Conservation (phyloP, 2,113 vertebrate species). For the Chloropsis cyanopogon region DNA sequence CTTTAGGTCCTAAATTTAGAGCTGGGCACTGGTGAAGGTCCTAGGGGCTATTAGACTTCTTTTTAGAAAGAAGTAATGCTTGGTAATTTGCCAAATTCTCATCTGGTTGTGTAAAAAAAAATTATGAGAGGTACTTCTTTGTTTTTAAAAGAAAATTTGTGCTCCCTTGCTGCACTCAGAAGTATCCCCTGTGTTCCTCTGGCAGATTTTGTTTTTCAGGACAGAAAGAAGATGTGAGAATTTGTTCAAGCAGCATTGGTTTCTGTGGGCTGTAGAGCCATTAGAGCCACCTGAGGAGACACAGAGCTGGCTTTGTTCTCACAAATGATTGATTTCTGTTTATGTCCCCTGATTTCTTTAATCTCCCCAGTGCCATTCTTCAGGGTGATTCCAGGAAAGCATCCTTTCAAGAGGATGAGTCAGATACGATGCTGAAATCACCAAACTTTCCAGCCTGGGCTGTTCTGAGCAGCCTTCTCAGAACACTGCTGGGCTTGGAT, state of each 20-base stretch:
- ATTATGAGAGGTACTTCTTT: not conserved
- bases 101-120: not conserved
- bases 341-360: not conserved
- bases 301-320: not conserved
- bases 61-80: not conserved
- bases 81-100: not conserved
- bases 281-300: not conserved
- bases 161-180: not conserved
- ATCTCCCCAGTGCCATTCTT: not conserved
- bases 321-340: not conserved
- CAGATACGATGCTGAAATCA: not conserved
- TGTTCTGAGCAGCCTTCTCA: not conserved
- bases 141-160: not conserved
- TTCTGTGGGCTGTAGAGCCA: not conserved
- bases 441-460: not conserved
- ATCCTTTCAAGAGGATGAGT: not conserved
- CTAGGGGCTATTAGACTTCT: not conserved
- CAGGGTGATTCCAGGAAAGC: not conserved
- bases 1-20: not conserved
- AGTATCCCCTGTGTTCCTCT: not conserved
- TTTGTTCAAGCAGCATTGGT: not conserved
- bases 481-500: not conserved
- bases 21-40: not conserved
- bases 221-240: not conserved
- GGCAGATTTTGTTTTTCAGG: not conserved